Conservation (phyloP, 2,888 invertebrate species). For the Drosophila hamatofila region DNA sequence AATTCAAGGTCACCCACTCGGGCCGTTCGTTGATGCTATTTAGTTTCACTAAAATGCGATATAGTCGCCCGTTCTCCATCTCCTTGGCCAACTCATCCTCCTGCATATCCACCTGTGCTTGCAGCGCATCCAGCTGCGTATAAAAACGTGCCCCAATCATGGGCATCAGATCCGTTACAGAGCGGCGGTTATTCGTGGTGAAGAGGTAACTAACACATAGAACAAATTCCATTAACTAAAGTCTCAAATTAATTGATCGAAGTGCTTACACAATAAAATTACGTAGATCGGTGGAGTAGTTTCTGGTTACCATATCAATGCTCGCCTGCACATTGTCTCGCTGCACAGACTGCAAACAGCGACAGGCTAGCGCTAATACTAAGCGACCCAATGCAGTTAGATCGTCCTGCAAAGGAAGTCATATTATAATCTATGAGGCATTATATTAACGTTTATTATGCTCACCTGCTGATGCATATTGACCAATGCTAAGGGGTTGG, state of each 20-base stretch:
- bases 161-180: slow-evolving; percentile 98
- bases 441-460: not conserved
- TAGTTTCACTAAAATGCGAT: slow-evolving; percentile 95
- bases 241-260: rapidly evolving
- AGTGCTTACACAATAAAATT: slow-evolving; percentile 94
- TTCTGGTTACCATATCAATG: slow-evolving; percentile 94
- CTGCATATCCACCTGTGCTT: slow-evolving; percentile 94
- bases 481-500: slow-evolving; percentile 88
- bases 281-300: slow-evolving; percentile 97
- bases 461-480: slow-evolving; percentile 89
- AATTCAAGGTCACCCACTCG: slow-evolving; percentile 88
- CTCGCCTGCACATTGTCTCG: slow-evolving; percentile 94
- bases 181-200: slow-evolving; percentile 88
- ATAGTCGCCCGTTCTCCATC: slow-evolving; percentile 96
- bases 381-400: slow-evolving; percentile 95
- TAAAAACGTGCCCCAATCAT: slow-evolving; percentile 99
- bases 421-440: too few relatives aligned
- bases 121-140: slow-evolving; percentile 96
- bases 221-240: not conserved
- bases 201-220: slow-evolving; percentile 89
- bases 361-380: slow-evolving; percentile 96
- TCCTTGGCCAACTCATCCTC: slow-evolving; percentile 97
- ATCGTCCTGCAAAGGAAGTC: slow-evolving; percentile 89
- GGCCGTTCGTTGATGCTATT: slow-evolving; percentile 98
- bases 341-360: slow-evolving; percentile 94